Evolutionary conservation across 2,113 vertebrate genomes (phyloP).

Genomic region (Ancistrus triradiatus): DNA sequence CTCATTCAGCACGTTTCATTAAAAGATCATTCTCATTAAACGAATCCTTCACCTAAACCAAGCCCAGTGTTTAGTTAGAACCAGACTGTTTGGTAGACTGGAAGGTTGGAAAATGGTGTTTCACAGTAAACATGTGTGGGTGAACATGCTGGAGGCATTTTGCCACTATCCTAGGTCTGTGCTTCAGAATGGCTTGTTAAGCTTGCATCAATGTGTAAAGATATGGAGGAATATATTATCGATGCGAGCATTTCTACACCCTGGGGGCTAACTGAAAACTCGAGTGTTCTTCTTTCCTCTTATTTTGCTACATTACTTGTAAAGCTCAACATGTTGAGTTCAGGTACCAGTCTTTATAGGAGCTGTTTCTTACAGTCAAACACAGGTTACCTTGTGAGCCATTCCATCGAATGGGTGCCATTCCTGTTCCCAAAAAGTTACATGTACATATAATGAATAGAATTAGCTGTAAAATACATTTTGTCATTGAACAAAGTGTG

Average conservation of each 20-base stretch:
- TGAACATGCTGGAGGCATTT: slow-evolving; percentile 73
- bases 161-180: slow-evolving; percentile 80
- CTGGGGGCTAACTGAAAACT: slow-evolving; percentile 39
- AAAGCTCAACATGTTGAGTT: slow-evolving; percentile 36
- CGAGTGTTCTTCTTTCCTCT: not conserved
- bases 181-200: slow-evolving; percentile 88
- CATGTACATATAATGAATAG: no score
- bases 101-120: slow-evolving; percentile 63
- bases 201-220: slow-evolving; percentile 79
- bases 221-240: slow-evolving; percentile 83
- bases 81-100: slow-evolving; percentile 18
- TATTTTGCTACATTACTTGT: slow-evolving; percentile 39
- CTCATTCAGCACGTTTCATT: slow-evolving; percentile 1
- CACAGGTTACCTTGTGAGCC: no score
- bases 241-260: slow-evolving; percentile 69
- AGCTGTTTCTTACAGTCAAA: no score
- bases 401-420: no score
- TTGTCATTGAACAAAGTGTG: no score
- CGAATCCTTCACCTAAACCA: slow-evolving; percentile 9
- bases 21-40: slow-evolving; percentile 9
- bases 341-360: slow-evolving; percentile 22
- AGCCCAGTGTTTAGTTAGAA: slow-evolving; percentile 17
- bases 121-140: slow-evolving; percentile 92
- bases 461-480: no score
- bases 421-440: no score